Conservation (phyloP, 2,113 vertebrate genomes). For the Dicentrarchus labrax region DNA sequence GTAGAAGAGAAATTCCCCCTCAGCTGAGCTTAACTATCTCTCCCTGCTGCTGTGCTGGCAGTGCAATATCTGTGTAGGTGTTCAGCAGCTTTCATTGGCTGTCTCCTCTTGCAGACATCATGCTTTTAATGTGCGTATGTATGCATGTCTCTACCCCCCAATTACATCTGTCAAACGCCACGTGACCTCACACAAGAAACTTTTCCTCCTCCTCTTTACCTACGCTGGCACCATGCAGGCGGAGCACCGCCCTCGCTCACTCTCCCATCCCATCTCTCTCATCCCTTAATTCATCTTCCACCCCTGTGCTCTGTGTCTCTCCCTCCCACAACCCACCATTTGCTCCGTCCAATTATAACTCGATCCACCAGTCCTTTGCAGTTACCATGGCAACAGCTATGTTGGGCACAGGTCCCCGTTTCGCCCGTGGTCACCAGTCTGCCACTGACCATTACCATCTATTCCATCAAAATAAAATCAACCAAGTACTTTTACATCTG, state of each 20-base stretch:
- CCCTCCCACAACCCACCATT: constrained; percentile 78
- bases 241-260: constrained; percentile 44
- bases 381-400: constrained; percentile 84
- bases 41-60: constrained; percentile 55
- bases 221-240: constrained; percentile 40
- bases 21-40: constrained; percentile 51
- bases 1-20: constrained; percentile 58
- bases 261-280: constrained; percentile 64
- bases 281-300: constrained; percentile 76
- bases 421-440: constrained; percentile 52
- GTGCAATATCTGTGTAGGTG: constrained; percentile 76
- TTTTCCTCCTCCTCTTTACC: constrained; percentile 63
- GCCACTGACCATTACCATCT: constrained; percentile 49
- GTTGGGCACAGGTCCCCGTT: constrained; percentile 73
- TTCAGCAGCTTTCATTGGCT: constrained; percentile 68
- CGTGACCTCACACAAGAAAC: constrained; percentile 61
- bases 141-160: constrained; percentile 40
- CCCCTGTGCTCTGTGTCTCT: constrained; percentile 71
- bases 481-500: constrained; percentile 9
- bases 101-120: constrained; percentile 56
- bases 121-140: constrained; percentile 48
- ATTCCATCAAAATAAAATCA: constrained; percentile 45
- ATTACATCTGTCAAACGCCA: constrained; percentile 56
- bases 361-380: constrained; percentile 71
- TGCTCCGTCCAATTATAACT: constrained; percentile 83